Evolutionary conservation across 2,888 invertebrate genomes (phyloP), one percentile per base, ranked within the genome.

Genomic region (Apamea crenata): DNA sequence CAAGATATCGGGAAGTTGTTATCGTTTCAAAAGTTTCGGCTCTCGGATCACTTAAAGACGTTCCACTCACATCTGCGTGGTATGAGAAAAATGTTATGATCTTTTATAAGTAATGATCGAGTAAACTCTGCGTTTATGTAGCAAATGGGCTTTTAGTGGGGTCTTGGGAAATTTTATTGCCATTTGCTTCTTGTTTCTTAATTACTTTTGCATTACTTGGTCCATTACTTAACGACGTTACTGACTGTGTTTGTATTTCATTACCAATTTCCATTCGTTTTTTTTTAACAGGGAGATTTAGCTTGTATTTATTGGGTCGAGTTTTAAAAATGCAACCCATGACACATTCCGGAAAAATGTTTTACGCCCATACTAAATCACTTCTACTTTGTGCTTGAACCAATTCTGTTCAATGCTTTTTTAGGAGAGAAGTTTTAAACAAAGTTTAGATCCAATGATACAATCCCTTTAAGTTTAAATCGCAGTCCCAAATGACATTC

Each of bases 1-100:
- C 80, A 85, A 85, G 90, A 90, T 91, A 92, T 92, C 90, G 87
- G 85, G 86, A 91, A 92, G 89, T 92, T 90, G 91, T 88, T 91
- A 92, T 91, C 92, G 89, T 85, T 86, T 81, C 77, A 87, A 77
- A 91, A 91, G 85, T 90, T 91, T 89, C 81, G 77, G 82, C 82
- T 85, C 82, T 50, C 75, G 84, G 88, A 90, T 89, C 84, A 84
- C 82, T 89, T 88, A 85, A 86, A 87, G 81, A 83, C 66, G 77
- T 50, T 74, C 70, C 77, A 59, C 79, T 83, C 81, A 85, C 89
- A 87, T 87, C 80, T 88, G 82, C 73, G 86, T 50, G 76, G 71
- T 85, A 80, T 61, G 77, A 80, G 82, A 88, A 89, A 89, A 88
- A 86, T 87, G 83, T 87, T 88, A 87, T 83, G 88, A 81, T 78